Evolutionary conservation across 2,888 invertebrate species (phyloP).

Genomic region (Villa cingulata): DNA sequence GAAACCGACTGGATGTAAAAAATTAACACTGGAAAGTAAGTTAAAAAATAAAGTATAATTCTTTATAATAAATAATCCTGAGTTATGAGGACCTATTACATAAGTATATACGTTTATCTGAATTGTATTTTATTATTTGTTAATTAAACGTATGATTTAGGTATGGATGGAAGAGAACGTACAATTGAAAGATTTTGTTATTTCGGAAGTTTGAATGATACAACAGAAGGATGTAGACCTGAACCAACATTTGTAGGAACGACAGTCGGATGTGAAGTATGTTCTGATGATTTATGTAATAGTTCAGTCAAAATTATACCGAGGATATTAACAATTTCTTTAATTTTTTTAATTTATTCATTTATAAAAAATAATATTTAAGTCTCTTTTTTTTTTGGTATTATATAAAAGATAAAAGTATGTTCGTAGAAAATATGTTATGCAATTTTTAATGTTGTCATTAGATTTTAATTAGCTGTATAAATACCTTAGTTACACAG

Average conservation of each 20-base stretch:
- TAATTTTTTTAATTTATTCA: no score
- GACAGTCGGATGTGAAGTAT: conserved; percentile 23
- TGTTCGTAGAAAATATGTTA: no score
- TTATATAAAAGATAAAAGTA: no score
- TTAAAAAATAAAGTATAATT: not conserved
- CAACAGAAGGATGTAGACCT: conserved; percentile 22
- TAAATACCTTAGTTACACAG: no score
- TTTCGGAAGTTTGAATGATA: conserved; percentile 26
- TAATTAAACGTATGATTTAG: not conserved
- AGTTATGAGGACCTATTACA: no score
- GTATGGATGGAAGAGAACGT: conserved; percentile 13
- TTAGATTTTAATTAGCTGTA: no score
- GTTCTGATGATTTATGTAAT: conserved; percentile 26
- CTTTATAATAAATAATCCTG: not conserved
- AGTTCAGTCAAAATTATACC: conserved; percentile 22
- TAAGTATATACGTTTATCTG: not conserved
- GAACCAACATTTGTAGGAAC: conserved; percentile 19
- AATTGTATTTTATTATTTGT: no score
- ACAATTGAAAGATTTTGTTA: conserved; percentile 24
- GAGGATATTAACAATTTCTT: conserved; percentile 9
- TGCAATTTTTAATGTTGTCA: no score
- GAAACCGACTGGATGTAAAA: conserved; percentile 3
- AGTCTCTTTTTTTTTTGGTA: no score
- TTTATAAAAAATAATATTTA: no score
- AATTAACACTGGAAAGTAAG: conserved; percentile 1